These are phyloP conservation scores for Peucedramus taeniatus DNA, from an alignment of 2,113 vertebrate genomes.

Conservation along the genomic window DNA sequence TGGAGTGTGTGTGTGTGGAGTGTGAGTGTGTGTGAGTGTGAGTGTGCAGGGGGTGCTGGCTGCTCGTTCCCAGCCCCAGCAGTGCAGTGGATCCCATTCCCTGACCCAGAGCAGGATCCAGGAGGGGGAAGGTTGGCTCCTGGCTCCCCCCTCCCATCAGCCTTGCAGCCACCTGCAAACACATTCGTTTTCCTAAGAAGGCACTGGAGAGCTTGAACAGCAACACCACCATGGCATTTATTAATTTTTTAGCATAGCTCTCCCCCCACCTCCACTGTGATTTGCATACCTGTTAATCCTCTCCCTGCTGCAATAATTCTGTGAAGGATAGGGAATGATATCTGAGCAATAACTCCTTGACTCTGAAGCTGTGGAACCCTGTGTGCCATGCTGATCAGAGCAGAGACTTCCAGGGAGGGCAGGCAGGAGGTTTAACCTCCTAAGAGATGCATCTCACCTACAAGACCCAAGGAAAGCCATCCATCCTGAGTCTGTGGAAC, in stretches of 20 bases:
- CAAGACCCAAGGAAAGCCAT: not conserved
- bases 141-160: not conserved
- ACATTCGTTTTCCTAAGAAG: not conserved
- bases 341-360: not conserved
- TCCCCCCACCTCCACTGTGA: not conserved
- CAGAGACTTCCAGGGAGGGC: not conserved
- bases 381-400: not conserved
- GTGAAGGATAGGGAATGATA: conserved; percentile 2
- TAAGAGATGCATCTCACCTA: not conserved
- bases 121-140: not conserved
- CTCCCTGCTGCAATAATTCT: conserved; percentile 40
- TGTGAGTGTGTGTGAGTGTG: not conserved
- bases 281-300: conserved; percentile 52
- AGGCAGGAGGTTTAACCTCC: not conserved
- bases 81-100: not conserved
- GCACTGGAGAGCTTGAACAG: not conserved
- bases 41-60: not conserved
- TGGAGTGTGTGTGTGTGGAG: too few relatives aligned
- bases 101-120: not conserved
- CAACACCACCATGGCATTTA: not conserved
- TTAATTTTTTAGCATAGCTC: conserved; percentile 44
- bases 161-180: not conserved
- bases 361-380: not conserved
- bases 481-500: not conserved
- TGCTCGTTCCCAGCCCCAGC: not conserved